Base-by-base conservation (phyloP, 2,113 vertebrate genomes). In the Anthoscopus minutus region DNA sequence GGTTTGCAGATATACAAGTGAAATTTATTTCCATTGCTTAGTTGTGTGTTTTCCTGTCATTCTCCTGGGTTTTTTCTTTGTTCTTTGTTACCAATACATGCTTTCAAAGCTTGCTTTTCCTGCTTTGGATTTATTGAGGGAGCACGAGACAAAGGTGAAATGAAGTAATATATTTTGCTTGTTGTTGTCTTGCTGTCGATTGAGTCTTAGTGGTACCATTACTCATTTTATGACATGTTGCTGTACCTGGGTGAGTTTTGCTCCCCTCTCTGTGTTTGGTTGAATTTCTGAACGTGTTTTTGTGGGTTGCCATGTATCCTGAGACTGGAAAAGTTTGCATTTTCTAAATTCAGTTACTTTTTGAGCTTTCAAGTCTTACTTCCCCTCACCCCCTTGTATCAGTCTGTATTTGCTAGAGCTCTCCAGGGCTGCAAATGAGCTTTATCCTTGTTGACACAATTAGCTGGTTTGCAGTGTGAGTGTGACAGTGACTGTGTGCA, bases 81-180 rank as follows among this genome's bases (percentile, higher is more conserved):
- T 81, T 88, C n/a, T 60, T 40, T 84, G 56, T 77, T 92, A 33
- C 53, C 18, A 13, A 53, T 78, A 38, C 61, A 21, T 66, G 61
- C 61, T 93, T 92, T 81, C 76, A 74, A 28, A 73, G 31, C 51
- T 81, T 86, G 18, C 35, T 84, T 94, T 86, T 28, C 31, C 33
- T 87, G 58, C 62, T 64, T 95, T 0, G 2, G 45, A 86, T 95
- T 90, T 94, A 93, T 86, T 86, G 88, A 93, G 72, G 69, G 45
- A 94, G 45, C 82, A 65, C 1, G 6, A 90, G 80, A 70, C 37
- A 56, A 92, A 93, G 93, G 93, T 74, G 82, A 96, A 97, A 93
- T 61, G 69, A 92, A 96, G 90, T 72, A 71, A 71, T 92, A 74
- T 42, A 84, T 96, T 96, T 93, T 92, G 72, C 51, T 90, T 90